phyloP scores from a whole-genome alignment of 2,888 invertebrate species.

The Acrobasis repandana region DNA sequence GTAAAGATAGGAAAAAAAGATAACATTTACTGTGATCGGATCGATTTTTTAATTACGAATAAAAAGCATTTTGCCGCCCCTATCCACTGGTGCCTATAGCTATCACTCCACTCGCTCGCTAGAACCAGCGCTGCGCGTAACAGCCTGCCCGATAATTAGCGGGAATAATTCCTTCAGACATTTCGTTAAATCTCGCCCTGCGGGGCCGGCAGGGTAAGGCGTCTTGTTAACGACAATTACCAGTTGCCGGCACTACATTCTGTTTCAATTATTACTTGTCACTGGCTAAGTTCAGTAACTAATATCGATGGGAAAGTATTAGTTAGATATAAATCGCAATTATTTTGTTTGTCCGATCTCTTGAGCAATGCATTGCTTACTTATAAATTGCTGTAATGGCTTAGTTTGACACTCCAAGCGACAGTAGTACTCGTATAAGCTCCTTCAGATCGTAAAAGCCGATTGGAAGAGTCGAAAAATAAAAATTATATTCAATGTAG shows the following conservation, averaged over 20 bases:
- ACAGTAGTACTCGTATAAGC: background rate
- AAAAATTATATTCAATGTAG: too few species aligned
- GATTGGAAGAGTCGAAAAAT: too few species aligned
- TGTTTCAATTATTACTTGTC: slow-evolving; percentile 39
- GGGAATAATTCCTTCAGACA: slow-evolving; percentile 37
- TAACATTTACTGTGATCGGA: too few species aligned
- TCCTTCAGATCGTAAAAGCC: too few species aligned
- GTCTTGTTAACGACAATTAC: slow-evolving; percentile 40
- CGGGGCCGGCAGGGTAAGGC: slow-evolving; percentile 40
- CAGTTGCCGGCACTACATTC: slow-evolving; percentile 28
- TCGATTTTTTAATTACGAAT: too few species aligned
- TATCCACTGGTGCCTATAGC: too few species aligned
- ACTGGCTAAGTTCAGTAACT: slow-evolving; percentile 38
- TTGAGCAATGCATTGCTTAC: slow-evolving; percentile 10
- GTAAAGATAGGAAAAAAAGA: too few species aligned
- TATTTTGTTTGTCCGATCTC: background rate
- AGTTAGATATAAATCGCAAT: slow-evolving; percentile 21
- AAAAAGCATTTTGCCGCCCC: too few species aligned
- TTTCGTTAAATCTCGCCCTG: slow-evolving; percentile 38
- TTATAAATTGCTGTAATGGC: slow-evolving; percentile 39
- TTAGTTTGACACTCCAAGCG: slow-evolving; percentile 37
- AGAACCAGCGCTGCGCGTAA: slow-evolving; percentile 29
- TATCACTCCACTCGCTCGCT: too few species aligned
- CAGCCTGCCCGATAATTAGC: slow-evolving; percentile 49
- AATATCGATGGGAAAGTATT: slow-evolving; percentile 31